Conservation (phyloP, 2,888 invertebrate species). For the Nebria salina region DNA sequence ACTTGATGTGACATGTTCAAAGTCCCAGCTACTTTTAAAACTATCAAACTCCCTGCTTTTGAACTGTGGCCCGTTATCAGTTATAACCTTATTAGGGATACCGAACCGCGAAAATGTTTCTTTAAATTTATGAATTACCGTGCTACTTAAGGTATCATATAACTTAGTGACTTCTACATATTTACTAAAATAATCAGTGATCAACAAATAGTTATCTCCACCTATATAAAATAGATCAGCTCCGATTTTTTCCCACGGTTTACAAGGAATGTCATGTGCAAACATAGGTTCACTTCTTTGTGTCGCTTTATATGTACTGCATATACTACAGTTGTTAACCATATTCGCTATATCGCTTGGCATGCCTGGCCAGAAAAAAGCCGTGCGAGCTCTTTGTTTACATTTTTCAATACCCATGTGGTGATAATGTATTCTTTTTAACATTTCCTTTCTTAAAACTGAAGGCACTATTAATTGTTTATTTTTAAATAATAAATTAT, state of each 20-base stretch:
- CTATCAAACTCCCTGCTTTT: conserved; percentile 43
- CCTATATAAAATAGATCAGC: neutral
- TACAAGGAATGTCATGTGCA: conserved; percentile 29
- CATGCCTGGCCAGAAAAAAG: conserved; percentile 32
- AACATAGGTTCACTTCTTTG: conserved; percentile 43
- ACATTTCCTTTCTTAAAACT: too few species aligned
- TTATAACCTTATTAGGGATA: conserved; percentile 48
- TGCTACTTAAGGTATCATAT: conserved; percentile 28
- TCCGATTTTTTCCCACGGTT: neutral
- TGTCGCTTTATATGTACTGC: conserved; percentile 47
- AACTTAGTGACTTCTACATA: conserved; percentile 27
- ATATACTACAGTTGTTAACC: conserved; percentile 44
- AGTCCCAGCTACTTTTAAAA: conserved; percentile 50
- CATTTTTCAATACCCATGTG: too few species aligned
- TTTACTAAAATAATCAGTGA: conserved; percentile 38
- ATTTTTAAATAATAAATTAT: too few species aligned
- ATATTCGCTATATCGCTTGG: neutral
- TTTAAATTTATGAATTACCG: conserved; percentile 45
- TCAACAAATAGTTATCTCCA: conserved; percentile 13
- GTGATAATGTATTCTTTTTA: too few species aligned
- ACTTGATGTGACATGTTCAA: conserved; percentile 47
- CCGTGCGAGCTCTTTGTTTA: conserved; percentile 41
- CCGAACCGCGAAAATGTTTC: conserved; percentile 48
- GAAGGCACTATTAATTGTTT: too few species aligned
- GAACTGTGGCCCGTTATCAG: conserved; percentile 51